Conservation (phyloP, 2,888 invertebrate species). For the Rugalucina vietnamica region DNA sequence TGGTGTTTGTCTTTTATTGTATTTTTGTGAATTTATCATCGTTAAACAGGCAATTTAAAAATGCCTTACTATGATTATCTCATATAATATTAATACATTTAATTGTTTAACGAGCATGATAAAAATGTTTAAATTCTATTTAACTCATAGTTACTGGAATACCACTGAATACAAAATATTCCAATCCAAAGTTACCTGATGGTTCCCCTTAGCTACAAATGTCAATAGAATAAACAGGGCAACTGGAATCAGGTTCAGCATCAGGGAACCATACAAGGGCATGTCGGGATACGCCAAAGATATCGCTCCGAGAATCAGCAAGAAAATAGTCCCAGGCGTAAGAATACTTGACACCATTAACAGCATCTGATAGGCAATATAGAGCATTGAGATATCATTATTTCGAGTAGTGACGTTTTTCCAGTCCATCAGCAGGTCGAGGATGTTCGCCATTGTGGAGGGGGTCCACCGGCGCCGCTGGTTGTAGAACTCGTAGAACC, state of each 20-base stretch:
- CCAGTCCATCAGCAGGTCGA: slow-evolving; percentile 89
- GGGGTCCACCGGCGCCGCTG: slow-evolving; percentile 99
- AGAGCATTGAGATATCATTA: slow-evolving; percentile 93
- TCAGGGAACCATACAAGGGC: slow-evolving; percentile 83
- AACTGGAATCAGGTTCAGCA: slow-evolving; percentile 84
- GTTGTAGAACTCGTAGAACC: slow-evolving; percentile 91
- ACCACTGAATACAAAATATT: too few relatives aligned
- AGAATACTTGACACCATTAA: slow-evolving; percentile 91
- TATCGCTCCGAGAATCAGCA: slow-evolving; percentile 89
- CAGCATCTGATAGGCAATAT: slow-evolving; percentile 78
- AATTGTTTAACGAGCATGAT: too few relatives aligned
- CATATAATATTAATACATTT: too few relatives aligned
- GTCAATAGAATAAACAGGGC: slow-evolving; percentile 76
- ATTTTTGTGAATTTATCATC: too few relatives aligned
- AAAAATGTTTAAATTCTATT: too few relatives aligned
- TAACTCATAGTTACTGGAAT: too few relatives aligned
- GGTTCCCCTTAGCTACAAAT: slow-evolving; percentile 70
- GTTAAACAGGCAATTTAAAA: too few relatives aligned
- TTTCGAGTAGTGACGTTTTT: slow-evolving; percentile 91
- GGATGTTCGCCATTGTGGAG: slow-evolving; percentile 99
- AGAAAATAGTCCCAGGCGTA: slow-evolving; percentile 90
- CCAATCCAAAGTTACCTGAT: slow-evolving; percentile 89
- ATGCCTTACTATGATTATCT: too few relatives aligned
- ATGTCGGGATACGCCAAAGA: slow-evolving; percentile 85
- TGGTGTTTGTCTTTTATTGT: too few relatives aligned